phyloP scores from a whole-genome alignment of 2,888 invertebrate species.

The Salpingus planirostris region DNA sequence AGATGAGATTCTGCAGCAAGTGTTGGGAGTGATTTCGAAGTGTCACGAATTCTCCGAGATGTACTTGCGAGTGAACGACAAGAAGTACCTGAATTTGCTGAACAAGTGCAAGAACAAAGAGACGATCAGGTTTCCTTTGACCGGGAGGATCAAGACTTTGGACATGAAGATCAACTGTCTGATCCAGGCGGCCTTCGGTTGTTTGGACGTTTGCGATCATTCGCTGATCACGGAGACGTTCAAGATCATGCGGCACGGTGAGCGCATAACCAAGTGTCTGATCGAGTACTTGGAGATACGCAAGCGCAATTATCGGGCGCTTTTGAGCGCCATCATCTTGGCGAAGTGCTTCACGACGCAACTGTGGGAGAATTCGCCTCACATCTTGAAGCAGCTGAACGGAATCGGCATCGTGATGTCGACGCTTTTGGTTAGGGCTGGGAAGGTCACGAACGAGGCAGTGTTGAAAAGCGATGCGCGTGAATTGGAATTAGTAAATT shows the following conservation, averaged over 20 bases:
- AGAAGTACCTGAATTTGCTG: conserved; percentile 56
- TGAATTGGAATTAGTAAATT: conserved; percentile 58
- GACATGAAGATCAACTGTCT: conserved; percentile 72
- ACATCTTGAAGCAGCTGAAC: conserved; percentile 59
- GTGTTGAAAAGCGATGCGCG: conserved; percentile 60
- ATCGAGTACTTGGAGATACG: conserved; percentile 48
- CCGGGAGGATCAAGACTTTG: conserved; percentile 58
- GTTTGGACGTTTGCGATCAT: conserved; percentile 57
- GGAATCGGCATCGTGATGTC: conserved; percentile 63
- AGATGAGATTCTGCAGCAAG: conserved; percentile 47
- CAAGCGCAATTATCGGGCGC: conserved; percentile 42
- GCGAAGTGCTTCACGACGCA: conserved; percentile 58
- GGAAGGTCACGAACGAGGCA: conserved; percentile 56
- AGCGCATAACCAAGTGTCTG: conserved; percentile 59
- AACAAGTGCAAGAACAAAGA: conserved; percentile 52
- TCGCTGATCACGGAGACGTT: conserved; percentile 60
- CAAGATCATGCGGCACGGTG: conserved; percentile 58
- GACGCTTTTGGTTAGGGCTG: conserved; percentile 53
- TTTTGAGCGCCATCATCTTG: conserved; percentile 52
- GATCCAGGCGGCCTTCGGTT: conserved; percentile 66
- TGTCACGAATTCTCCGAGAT: conserved; percentile 62
- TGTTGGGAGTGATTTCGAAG: conserved; percentile 49
- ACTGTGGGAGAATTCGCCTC: conserved; percentile 68
- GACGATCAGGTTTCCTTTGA: conserved; percentile 60
- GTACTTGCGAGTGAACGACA: conserved; percentile 60